Evolutionary conservation across 1,140 invertebrate genomes (phyloP).

Genomic region (Drosophila athabasca): DNA sequence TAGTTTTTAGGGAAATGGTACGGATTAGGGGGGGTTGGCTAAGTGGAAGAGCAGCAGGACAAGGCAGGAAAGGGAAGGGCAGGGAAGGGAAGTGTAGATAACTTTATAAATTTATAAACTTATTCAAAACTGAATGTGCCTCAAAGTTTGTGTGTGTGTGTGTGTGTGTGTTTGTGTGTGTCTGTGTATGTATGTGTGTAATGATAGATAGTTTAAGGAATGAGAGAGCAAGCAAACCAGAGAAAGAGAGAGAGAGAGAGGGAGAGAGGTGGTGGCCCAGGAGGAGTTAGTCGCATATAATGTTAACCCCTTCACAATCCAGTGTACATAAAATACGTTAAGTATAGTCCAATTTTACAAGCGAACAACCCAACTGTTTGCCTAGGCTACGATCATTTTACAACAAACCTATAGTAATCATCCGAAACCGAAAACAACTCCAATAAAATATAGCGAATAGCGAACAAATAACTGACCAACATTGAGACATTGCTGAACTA

Average conservation of each 20-base stretch:
- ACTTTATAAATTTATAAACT: conserved; percentile 75
- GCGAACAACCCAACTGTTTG: conserved; percentile 23
- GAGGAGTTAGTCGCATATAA: not conserved
- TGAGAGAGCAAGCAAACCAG: not conserved
- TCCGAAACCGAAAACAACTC: not conserved
- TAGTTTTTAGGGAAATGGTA: conserved; percentile 43
- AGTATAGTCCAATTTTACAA: conserved; percentile 76
- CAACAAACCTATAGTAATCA: conserved; percentile 16
- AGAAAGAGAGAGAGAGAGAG: not conserved
- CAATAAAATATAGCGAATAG: not conserved
- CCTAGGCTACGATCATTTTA: conserved; percentile 54
- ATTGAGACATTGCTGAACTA: conserved; percentile 40
- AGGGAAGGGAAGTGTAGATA: conserved; percentile 23
- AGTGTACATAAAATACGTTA: conserved; percentile 55
- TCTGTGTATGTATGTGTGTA: conserved; percentile 42
- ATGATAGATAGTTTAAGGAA: conserved; percentile 44
- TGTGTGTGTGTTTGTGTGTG: conserved; percentile 3
- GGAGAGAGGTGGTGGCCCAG: not conserved
- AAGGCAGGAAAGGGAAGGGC: not conserved
- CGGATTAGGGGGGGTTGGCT: not conserved
- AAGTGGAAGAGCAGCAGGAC: too few relatives aligned
- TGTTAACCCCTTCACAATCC: conserved; percentile 45
- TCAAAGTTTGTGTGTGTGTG: conserved; percentile 49
- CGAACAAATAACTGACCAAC: conserved; percentile 29
- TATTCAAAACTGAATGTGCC: conserved; percentile 80